phyloP scores from a whole-genome alignment of 2,113 vertebrate genomes.

The Microtus ochrogaster region DNA sequence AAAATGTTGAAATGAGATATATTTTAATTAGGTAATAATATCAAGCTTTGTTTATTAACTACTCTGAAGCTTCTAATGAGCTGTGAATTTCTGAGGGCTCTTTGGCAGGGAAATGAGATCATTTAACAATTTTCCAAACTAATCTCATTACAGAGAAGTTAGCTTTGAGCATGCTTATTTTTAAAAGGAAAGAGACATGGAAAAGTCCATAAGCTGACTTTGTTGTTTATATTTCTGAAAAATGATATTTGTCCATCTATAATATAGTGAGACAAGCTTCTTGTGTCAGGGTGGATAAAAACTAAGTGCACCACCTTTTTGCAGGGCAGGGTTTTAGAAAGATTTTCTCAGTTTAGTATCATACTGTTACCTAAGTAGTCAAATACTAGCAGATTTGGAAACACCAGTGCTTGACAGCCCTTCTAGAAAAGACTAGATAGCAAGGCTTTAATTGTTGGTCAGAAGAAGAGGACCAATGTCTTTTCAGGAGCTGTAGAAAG shows the following conservation, averaged over 20 bases:
- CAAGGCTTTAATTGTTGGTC: not conserved
- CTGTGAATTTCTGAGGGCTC: slow-evolving; percentile 83
- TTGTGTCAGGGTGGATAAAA: not conserved
- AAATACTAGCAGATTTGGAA: not conserved
- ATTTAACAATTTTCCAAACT: slow-evolving; percentile 76
- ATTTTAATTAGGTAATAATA: slow-evolving; percentile 86
- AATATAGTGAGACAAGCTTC: not conserved
- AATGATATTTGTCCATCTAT: slow-evolving; percentile 6
- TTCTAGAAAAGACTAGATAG: not conserved
- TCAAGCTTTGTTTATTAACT: slow-evolving; percentile 86
- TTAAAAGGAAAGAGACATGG: slow-evolving; percentile 60
- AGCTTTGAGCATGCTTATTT: slow-evolving; percentile 65
- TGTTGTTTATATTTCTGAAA: slow-evolving; percentile 44
- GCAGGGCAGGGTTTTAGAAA: not conserved
- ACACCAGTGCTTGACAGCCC: not conserved
- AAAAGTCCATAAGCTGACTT: slow-evolving; percentile 42
- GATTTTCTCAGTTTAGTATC: not conserved
- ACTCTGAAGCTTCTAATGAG: slow-evolving; percentile 83
- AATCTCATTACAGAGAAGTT: slow-evolving; percentile 75
- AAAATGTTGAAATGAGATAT: slow-evolving; percentile 83
- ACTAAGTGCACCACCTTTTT: not conserved
- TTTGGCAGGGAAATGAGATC: slow-evolving; percentile 80
- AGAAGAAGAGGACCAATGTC: not conserved
- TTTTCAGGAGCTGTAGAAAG: not conserved
- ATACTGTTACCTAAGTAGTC: not conserved